phyloP scores from a whole-genome alignment of 2,113 vertebrate genomes.

The Gymnorhina tibicen region DNA sequence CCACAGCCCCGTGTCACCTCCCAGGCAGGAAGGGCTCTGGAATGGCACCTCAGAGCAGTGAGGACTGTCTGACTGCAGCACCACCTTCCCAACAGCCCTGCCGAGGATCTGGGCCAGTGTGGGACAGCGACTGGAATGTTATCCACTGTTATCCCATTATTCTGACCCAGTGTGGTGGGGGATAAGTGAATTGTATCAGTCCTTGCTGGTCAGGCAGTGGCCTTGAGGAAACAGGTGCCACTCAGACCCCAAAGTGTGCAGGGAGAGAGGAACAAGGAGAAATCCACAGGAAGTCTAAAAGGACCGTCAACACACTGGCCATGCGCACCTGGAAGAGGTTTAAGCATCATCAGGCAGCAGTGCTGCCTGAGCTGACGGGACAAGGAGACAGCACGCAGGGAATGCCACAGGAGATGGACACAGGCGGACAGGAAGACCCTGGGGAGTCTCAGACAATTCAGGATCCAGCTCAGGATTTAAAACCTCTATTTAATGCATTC shows the following conservation, averaged over 20 bases:
- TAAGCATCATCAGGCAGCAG: background rate
- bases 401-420: background rate
- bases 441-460: background rate
- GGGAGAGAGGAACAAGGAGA: background rate
- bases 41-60: background rate
- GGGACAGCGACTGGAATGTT: background rate
- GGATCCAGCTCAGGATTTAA: background rate
- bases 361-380: background rate
- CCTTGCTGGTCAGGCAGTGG: background rate
- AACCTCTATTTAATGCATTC: background rate
- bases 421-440: background rate
- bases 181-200: background rate
- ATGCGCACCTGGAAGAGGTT: background rate
- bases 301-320: background rate
- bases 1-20: background rate
- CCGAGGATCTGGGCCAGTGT: background rate
- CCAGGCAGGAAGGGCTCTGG: background rate
- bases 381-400: background rate
- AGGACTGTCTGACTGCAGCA: background rate
- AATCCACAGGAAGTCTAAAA: background rate
- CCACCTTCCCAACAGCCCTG: background rate
- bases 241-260: background rate
- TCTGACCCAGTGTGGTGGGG: background rate
- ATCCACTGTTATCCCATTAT: background rate
- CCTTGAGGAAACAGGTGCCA: background rate